Evolutionary conservation across 2,888 invertebrate species (phyloP).

Genomic region (Bellardia bayeri): DNA sequence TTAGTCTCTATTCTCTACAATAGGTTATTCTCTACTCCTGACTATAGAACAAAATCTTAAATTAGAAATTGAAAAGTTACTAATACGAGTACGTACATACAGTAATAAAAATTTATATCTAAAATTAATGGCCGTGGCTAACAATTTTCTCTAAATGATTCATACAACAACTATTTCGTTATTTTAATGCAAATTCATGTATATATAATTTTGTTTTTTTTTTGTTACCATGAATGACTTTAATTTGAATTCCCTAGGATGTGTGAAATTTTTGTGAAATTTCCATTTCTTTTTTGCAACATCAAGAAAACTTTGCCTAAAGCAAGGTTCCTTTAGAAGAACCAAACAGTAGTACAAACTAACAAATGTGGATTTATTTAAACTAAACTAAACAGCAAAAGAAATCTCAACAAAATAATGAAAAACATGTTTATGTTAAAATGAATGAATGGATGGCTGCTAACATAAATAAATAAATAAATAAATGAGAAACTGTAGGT

Average conservation of each 20-base stretch:
- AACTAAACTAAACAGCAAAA: conserved; percentile 5
- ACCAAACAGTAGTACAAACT: no score
- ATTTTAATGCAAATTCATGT: background rate
- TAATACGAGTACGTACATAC: no score
- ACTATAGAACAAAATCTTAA: no score
- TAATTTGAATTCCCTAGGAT: conserved; percentile 38
- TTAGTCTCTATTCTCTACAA: no score
- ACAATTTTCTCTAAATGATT: no score
- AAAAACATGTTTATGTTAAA: conserved; percentile 30
- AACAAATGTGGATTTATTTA: conserved; percentile 7
- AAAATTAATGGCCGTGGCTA: no score
- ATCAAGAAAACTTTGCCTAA: conserved; percentile 50
- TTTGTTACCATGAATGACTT: background rate
- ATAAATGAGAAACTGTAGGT: conserved; percentile 25
- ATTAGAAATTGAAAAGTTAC: no score
- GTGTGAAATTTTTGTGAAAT: conserved; percentile 58
- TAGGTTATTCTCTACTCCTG: no score
- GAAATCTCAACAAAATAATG: conserved; percentile 32
- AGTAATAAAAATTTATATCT: no score
- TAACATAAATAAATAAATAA: conserved; percentile 10
- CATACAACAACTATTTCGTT: no score
- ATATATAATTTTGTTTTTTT: background rate
- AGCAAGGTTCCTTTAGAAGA: conserved; percentile 50
- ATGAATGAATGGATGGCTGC: conserved; percentile 25
- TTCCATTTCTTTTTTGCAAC: conserved; percentile 23